These are phyloP conservation scores for Mustelus asterias DNA, from an alignment of 2,113 vertebrate species.

Conservation along the genomic window DNA sequence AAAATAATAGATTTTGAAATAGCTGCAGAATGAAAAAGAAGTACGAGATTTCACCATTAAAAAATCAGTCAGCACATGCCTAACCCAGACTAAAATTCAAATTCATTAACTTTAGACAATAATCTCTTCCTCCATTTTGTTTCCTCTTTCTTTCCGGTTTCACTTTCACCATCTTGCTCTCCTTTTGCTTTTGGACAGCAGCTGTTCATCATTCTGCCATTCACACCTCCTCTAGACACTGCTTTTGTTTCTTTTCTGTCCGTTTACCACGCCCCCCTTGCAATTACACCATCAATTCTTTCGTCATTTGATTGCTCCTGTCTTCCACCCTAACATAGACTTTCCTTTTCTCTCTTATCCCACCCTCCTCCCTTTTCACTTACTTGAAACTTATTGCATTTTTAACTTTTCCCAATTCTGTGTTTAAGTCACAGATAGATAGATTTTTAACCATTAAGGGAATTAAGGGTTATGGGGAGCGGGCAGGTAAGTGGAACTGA, in stretches of 20 bases:
- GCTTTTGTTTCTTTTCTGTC: not conserved
- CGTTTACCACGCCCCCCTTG: no score
- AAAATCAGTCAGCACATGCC: not conserved
- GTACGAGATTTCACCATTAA: not conserved
- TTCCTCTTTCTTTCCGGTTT: not conserved
- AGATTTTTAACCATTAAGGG: no score
- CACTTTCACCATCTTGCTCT: not conserved
- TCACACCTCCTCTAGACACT: not conserved
- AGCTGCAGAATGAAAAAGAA: not conserved
- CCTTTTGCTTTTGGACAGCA: not conserved
- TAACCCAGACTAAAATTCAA: not conserved
- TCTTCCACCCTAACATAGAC: no score
- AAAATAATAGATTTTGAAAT: not conserved
- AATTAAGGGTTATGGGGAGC: no score
- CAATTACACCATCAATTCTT: no score
- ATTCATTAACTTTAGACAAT: not conserved
- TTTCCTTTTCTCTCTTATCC: no score
- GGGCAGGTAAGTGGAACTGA: no score
- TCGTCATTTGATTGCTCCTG: no score
- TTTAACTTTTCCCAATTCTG: no score
- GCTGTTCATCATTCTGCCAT: not conserved
- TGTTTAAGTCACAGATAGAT: no score
- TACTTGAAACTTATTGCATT: no score
- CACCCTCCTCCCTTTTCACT: no score
- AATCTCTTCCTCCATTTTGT: not conserved